These are phyloP conservation scores for Poecilia gillii DNA, from an alignment of 2,797 vertebrate genomes.

Conservation along the genomic window DNA sequence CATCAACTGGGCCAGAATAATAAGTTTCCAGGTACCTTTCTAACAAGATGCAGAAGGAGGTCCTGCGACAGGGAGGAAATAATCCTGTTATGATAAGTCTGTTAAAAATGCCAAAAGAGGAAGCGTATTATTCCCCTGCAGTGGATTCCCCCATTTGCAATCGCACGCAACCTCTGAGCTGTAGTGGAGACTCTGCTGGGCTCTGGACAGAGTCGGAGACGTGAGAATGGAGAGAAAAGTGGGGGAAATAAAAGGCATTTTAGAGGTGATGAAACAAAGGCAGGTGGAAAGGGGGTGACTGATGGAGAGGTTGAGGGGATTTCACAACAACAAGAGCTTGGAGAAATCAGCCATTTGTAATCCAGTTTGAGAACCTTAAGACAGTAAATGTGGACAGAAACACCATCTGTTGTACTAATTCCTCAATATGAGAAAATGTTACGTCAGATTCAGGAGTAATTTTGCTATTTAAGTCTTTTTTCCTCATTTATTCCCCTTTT, in stretches of 20 bases:
- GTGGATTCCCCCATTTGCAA: slow-evolving; percentile 47
- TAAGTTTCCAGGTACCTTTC: slow-evolving; percentile 62
- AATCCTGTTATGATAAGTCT: slow-evolving; percentile 74
- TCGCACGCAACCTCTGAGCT: slow-evolving; percentile 57
- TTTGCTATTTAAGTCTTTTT: slow-evolving; percentile 10
- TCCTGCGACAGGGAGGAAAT: slow-evolving; percentile 56
- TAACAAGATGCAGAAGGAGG: slow-evolving; percentile 59
- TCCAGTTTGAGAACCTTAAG: slow-evolving; percentile 49
- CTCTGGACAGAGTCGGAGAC: slow-evolving; percentile 40
- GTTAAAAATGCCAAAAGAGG: slow-evolving; percentile 63
- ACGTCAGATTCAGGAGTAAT: background rate
- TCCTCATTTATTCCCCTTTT: background rate
- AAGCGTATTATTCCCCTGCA: slow-evolving; percentile 64
- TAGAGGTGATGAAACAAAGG: slow-evolving; percentile 56
- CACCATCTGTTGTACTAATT: slow-evolving; percentile 1
- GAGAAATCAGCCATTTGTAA: slow-evolving; percentile 52
- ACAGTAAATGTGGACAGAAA: slow-evolving; percentile 43
- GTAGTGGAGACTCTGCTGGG: slow-evolving; percentile 57
- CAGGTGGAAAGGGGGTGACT: slow-evolving; percentile 35
- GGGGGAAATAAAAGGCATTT: slow-evolving; percentile 24
- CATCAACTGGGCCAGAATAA: slow-evolving; percentile 33
- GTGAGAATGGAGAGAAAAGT: slow-evolving; percentile 26
- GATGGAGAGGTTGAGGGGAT: slow-evolving; percentile 36
- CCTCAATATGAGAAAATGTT: background rate
- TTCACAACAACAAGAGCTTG: slow-evolving; percentile 56